Percentiles rank a stretch among this genome's conserved stretches.
Conservation (phyloP, 2,797 vertebrate species). For the Monodelphis domestica region DNA sequence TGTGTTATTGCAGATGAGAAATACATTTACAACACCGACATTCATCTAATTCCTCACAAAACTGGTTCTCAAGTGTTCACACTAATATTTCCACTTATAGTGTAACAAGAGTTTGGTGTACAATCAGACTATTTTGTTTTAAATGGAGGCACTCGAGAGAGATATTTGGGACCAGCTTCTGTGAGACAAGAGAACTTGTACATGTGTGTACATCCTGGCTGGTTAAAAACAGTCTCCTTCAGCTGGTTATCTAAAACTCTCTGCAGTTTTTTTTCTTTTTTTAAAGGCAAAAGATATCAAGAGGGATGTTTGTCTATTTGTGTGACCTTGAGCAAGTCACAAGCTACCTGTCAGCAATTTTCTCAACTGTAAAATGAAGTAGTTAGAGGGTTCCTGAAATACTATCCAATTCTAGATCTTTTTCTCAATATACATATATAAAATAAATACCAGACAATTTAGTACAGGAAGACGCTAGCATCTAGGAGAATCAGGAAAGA, state of each 20-base stretch:
- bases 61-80: slow-evolving; percentile 10
- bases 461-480: background rate
- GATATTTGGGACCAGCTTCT: background rate
- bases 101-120: background rate
- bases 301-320: background rate
- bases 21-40: slow-evolving; percentile 34
- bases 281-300: background rate
- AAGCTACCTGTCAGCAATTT: background rate
- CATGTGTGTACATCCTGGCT: background rate
- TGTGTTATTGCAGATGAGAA: slow-evolving; percentile 39
- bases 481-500: background rate
- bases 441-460: background rate
- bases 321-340: background rate
- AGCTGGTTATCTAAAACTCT: background rate
- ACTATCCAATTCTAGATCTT: background rate
- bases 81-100: background rate
- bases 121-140: background rate
- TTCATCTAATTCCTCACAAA: slow-evolving; percentile 40
- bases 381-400: background rate
- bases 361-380: background rate
- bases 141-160: background rate
- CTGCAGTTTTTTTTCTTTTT: background rate
- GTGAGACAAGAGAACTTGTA: background rate
- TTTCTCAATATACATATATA: background rate
- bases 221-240: background rate